Evolutionary conservation across 2,888 invertebrate genomes (phyloP).

Genomic region (Anorthoa munda): DNA sequence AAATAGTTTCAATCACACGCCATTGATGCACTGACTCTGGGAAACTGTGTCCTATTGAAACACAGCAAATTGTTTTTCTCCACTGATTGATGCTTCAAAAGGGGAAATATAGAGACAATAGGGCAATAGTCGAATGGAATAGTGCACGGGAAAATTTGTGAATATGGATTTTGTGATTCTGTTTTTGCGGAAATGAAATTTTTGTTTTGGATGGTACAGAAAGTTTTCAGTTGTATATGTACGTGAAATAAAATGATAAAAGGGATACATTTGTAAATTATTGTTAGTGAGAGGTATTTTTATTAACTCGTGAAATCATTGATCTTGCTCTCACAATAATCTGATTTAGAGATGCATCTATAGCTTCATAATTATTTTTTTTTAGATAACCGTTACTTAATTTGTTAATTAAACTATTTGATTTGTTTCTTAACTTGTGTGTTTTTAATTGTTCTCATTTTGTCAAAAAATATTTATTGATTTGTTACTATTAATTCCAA

Average conservation of each 20-base stretch:
- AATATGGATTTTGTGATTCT: background rate
- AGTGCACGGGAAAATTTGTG: constrained; percentile 12
- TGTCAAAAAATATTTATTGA: background rate
- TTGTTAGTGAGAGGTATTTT: background rate
- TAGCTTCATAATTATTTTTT: no score
- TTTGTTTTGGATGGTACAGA: background rate
- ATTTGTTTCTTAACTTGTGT: background rate
- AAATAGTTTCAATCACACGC: constrained; percentile 77
- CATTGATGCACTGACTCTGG: constrained; percentile 64
- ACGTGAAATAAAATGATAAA: background rate
- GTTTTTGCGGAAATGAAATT: constrained; percentile 12
- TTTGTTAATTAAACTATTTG: background rate
- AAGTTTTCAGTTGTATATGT: background rate
- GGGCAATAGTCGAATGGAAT: constrained; percentile 19
- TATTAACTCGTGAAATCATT: background rate
- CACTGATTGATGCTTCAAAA: constrained; percentile 59
- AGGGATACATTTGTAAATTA: background rate
- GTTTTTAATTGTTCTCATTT: background rate
- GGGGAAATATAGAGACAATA: constrained; percentile 43
- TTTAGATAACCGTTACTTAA: no score
- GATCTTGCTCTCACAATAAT: background rate
- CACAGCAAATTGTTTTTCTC: constrained; percentile 57
- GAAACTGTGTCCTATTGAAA: constrained; percentile 56
- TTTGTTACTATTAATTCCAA: background rate
- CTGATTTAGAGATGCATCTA: background rate